Conservation (phyloP, 2,888 invertebrate species). For the Oscheius sp. region DNA sequence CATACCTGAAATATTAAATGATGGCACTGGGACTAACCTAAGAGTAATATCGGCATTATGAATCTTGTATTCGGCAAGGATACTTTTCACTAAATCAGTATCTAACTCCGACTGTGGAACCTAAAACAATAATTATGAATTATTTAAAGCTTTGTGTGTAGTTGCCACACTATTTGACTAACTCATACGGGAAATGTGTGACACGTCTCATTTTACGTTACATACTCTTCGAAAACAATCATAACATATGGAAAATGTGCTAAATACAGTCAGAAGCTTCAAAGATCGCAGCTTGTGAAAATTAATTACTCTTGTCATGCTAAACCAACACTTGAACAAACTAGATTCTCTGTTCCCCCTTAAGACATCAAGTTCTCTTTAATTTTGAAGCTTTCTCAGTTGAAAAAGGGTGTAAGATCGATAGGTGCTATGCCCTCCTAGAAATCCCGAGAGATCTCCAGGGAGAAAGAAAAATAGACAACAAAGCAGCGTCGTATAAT, state of each 20-base stretch:
- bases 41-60: conserved; percentile 98
- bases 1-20: conserved; percentile 75
- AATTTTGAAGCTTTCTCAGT: not conserved
- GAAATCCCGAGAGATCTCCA: conserved; percentile 14
- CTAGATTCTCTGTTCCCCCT: not conserved
- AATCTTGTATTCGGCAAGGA: conserved; percentile 95
- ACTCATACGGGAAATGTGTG: not conserved
- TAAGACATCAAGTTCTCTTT: not conserved
- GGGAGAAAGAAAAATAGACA: not conserved
- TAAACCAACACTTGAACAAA: not conserved
- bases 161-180: not conserved
- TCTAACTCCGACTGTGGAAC: conserved; percentile 91
- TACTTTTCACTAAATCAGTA: conserved; percentile 90
- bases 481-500: not conserved
- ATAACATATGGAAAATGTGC: no score
- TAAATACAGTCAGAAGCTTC: no score
- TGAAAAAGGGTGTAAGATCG: conserved; percentile 8
- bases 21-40: conserved; percentile 28
- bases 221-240: not conserved
- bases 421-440: conserved; percentile 17
- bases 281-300: no score
- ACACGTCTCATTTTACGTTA: conserved; percentile 4
- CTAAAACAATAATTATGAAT: conserved; percentile 71
- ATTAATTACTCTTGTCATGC: not conserved
- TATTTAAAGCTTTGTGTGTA: not conserved